Conservation (phyloP, 92 coral and sea anemone genomes). For the Zoanthus solanderi region DNA sequence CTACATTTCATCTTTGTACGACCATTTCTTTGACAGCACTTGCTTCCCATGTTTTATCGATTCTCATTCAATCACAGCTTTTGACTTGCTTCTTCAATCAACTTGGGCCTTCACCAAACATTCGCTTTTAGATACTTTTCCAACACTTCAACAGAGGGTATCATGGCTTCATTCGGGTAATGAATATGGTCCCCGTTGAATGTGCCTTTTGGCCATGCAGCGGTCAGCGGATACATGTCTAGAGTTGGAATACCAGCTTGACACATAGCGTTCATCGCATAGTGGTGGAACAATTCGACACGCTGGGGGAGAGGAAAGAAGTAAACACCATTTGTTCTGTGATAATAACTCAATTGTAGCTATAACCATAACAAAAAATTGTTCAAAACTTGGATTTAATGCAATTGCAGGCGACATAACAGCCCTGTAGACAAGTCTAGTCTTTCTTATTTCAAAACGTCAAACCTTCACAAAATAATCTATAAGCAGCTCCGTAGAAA, state of each 20-base stretch:
- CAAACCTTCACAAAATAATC: no score
- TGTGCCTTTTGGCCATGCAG: constrained; percentile 74
- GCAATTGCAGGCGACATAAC: no score
- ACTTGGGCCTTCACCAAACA: background rate
- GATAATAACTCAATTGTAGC: background rate
- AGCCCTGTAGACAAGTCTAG: no score
- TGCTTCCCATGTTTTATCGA: no score
- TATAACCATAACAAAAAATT: no score
- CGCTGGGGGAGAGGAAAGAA: constrained; percentile 42
- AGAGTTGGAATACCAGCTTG: constrained; percentile 60
- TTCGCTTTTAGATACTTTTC: constrained; percentile 46
- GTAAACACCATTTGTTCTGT: background rate
- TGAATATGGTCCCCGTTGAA: constrained; percentile 61
- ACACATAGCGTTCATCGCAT: constrained; percentile 66
- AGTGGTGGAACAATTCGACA: constrained; percentile 59
- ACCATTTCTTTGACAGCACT: no score
- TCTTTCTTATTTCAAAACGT: no score
- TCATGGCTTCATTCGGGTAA: constrained; percentile 56
- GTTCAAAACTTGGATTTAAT: no score
- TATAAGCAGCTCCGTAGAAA: background rate
- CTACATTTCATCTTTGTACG: no score
- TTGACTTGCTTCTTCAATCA: background rate
- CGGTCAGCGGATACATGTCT: constrained; percentile 71
- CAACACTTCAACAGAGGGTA: constrained; percentile 56
- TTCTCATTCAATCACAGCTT: no score